Evolutionary conservation across 2,113 vertebrate genomes (phyloP).

Genomic region (Cromileptes altivelis): DNA sequence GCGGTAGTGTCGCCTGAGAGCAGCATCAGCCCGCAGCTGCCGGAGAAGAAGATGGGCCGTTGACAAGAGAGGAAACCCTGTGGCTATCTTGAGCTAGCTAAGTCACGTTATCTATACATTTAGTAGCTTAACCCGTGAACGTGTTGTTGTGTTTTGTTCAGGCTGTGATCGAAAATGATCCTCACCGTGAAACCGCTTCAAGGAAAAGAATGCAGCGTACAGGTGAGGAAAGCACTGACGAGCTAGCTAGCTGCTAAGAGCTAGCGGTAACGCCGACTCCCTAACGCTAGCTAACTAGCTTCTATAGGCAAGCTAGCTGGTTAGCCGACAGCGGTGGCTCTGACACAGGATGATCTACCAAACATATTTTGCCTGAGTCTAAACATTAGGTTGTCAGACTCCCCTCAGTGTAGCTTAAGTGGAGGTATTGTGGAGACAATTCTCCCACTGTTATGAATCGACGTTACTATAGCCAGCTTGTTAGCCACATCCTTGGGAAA

Average conservation of each 20-base stretch:
- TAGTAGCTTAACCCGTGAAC: background rate
- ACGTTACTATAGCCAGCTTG: conserved; percentile 2
- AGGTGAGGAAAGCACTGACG: conserved; percentile 69
- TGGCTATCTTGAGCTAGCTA: conserved; percentile 31
- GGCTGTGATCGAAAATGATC: conserved; percentile 78
- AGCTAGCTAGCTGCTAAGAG: conserved; percentile 1
- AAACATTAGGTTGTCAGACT: background rate
- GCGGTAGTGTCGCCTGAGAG: background rate
- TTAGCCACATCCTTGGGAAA: background rate
- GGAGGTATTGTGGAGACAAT: no score
- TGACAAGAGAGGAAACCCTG: conserved; percentile 32
- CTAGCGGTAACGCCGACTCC: background rate
- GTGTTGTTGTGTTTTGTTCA: conserved; percentile 8
- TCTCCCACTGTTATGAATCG: background rate
- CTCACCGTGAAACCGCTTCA: conserved; percentile 87
- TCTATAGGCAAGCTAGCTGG: background rate
- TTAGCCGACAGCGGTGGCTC: background rate
- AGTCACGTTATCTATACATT: conserved; percentile 21
- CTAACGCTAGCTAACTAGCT: conserved; percentile 7
- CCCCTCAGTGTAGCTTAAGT: no score
- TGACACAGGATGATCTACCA: background rate
- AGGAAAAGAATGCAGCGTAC: conserved; percentile 86
- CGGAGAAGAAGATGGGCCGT: conserved; percentile 64
- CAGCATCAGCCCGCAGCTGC: background rate
- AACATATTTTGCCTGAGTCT: no score